Evolutionary conservation across 2,888 invertebrate genomes (phyloP).

Genomic region (Mycalesis mineus): DNA sequence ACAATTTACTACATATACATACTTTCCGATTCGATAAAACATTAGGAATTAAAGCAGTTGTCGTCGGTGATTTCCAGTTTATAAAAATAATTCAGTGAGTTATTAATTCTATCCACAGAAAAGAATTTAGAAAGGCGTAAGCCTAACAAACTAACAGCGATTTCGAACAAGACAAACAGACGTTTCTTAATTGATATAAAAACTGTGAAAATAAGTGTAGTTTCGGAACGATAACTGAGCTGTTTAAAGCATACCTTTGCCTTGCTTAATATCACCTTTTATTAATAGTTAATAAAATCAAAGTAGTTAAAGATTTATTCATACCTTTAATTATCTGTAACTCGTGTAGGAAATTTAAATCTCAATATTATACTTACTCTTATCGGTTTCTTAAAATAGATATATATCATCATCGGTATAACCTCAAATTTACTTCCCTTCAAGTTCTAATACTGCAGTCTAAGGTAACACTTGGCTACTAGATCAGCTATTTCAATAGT

Average conservation of each 20-base stretch:
- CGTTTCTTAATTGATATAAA: conserved; percentile 5
- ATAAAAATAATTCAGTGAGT: not conserved
- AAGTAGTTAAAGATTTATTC: too few relatives aligned
- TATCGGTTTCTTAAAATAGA: too few relatives aligned
- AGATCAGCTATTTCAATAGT: too few relatives aligned
- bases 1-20: too few relatives aligned
- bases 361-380: too few relatives aligned
- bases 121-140: conserved; percentile 7
- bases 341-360: not conserved
- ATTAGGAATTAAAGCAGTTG: not conserved
- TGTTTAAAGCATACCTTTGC: not conserved
- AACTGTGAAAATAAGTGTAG: conserved; percentile 1
- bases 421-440: too few relatives aligned
- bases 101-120: not conserved
- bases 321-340: not conserved
- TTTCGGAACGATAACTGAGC: not conserved
- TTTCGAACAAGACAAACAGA: conserved; percentile 6
- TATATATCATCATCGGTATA: too few relatives aligned
- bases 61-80: not conserved
- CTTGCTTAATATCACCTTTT: too few relatives aligned
- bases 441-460: too few relatives aligned
- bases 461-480: too few relatives aligned
- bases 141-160: not conserved
- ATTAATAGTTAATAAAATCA: not conserved
- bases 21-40: too few relatives aligned